Conservation (phyloP, 2,888 invertebrate genomes). For the Anoncus sp. region DNA sequence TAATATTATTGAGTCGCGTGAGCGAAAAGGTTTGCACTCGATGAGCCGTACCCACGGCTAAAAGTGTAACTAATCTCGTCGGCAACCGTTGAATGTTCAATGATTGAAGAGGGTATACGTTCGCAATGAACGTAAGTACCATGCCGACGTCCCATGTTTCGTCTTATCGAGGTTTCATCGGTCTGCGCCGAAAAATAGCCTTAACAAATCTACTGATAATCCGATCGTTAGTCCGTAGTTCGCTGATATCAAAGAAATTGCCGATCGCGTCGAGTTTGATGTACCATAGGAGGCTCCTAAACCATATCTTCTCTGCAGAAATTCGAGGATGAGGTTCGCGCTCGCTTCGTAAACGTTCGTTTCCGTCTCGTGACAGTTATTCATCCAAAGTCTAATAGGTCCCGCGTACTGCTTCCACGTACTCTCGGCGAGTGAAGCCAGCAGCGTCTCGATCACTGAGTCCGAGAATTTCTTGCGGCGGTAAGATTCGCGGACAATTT, state of each 20-base stretch:
- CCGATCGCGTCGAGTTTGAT: slow-evolving; percentile 40
- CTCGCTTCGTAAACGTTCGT: too few species aligned
- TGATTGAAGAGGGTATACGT: slow-evolving; percentile 37
- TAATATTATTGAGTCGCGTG: slow-evolving; percentile 53
- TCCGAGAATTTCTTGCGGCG: too few species aligned
- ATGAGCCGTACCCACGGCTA: slow-evolving; percentile 55
- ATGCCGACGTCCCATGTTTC: slow-evolving; percentile 48
- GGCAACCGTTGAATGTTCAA: slow-evolving; percentile 49
- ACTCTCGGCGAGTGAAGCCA: too few species aligned
- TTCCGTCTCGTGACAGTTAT: too few species aligned
- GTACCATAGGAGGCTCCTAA: slow-evolving; percentile 39
- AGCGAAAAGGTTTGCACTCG: slow-evolving; percentile 53
- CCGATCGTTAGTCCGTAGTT: too few species aligned
- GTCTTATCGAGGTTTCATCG: slow-evolving; percentile 38
- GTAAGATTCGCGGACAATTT: slow-evolving; percentile 41
- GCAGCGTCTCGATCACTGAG: too few species aligned
- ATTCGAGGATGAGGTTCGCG: too few species aligned
- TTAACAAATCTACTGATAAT: too few species aligned
- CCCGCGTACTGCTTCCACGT: slow-evolving; percentile 38
- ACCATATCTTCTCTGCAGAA: slow-evolving; percentile 19
- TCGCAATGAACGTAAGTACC: slow-evolving; percentile 35
- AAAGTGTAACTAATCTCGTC: slow-evolving; percentile 43
- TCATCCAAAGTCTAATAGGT: slow-evolving; percentile 24
- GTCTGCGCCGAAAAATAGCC: too few species aligned
- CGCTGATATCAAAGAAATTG: slow-evolving; percentile 42